Conservation (phyloP, 37 sponge, comb jelly and placozoan genomes). For the Ianthella basta region DNA sequence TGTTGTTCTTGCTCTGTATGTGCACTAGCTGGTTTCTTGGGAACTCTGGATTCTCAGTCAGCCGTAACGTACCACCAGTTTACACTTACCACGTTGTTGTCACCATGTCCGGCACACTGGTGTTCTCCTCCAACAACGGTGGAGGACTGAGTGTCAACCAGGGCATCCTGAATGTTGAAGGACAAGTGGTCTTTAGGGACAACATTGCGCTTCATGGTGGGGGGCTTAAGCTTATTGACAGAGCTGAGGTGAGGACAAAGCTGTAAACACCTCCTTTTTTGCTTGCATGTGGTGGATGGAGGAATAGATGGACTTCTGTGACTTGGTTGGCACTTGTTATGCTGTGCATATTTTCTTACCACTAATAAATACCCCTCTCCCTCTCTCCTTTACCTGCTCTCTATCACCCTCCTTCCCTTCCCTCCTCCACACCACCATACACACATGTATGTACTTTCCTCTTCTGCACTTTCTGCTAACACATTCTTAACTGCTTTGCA, state of each 20-base stretch:
- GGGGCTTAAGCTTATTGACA: background rate
- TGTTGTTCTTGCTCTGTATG: no score
- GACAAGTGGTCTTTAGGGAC: background rate
- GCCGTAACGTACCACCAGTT: background rate
- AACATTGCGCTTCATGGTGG: conserved; percentile 5
- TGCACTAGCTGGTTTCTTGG: background rate
- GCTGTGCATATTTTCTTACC: no score
- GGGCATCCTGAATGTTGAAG: background rate
- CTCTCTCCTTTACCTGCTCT: no score
- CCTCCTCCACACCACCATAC: no score
- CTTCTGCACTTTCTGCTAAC: no score
- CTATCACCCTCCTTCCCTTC: no score
- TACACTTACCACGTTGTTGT: background rate
- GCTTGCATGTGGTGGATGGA: no score
- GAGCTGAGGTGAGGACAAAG: background rate
- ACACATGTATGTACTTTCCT: no score
- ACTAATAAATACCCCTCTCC: no score
- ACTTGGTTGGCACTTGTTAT: no score
- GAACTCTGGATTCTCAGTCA: background rate
- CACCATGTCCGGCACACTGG: background rate
- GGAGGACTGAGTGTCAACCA: background rate
- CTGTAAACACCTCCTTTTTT: no score
- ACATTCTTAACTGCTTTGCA: background rate
- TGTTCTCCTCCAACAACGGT: background rate
- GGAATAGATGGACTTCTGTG: no score